These are phyloP conservation scores for Cheilosia variabilis DNA, from an alignment of 2,888 invertebrate genomes.

Conservation along the genomic window DNA sequence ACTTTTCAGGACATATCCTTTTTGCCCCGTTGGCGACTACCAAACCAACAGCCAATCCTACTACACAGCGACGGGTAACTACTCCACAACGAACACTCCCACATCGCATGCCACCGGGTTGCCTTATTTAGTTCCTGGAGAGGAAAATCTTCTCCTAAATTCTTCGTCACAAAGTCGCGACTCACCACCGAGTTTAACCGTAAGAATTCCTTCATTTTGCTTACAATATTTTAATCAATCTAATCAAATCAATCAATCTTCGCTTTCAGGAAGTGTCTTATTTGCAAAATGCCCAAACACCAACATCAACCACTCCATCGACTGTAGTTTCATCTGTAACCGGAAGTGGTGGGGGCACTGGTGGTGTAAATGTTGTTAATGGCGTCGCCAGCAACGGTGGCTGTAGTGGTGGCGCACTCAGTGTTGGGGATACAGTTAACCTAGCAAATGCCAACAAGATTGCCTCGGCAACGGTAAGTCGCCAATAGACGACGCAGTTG, in stretches of 20 bases:
- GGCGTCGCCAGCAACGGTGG: constrained; percentile 76
- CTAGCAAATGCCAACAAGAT: constrained; percentile 86
- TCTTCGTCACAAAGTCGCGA: constrained; percentile 85
- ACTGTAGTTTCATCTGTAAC: constrained; percentile 85
- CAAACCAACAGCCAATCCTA: constrained; percentile 85
- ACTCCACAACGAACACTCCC: constrained; percentile 84
- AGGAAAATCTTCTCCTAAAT: constrained; percentile 86
- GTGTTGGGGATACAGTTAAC: constrained; percentile 79
- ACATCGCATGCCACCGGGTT: constrained; percentile 83
- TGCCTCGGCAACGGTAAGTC: constrained; percentile 95
- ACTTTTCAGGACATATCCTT: constrained; percentile 88
- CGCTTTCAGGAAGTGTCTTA: constrained; percentile 82
- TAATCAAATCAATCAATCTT: constrained; percentile 32
- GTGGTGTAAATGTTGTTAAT: constrained; percentile 77
- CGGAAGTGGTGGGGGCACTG: constrained; percentile 86
- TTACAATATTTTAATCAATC: background rate
- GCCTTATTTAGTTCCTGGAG: constrained; percentile 89
- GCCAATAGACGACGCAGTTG: constrained; percentile 26
- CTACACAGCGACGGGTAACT: constrained; percentile 86
- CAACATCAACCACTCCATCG: constrained; percentile 84
- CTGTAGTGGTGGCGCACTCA: constrained; percentile 77
- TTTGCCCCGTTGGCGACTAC: constrained; percentile 89
- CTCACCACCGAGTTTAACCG: constrained; percentile 89
- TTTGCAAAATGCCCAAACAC: constrained; percentile 83
- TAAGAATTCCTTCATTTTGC: constrained; percentile 83